Conservation (phyloP, 2,888 invertebrate species). For the Eudasyphora cyanicolor region DNA sequence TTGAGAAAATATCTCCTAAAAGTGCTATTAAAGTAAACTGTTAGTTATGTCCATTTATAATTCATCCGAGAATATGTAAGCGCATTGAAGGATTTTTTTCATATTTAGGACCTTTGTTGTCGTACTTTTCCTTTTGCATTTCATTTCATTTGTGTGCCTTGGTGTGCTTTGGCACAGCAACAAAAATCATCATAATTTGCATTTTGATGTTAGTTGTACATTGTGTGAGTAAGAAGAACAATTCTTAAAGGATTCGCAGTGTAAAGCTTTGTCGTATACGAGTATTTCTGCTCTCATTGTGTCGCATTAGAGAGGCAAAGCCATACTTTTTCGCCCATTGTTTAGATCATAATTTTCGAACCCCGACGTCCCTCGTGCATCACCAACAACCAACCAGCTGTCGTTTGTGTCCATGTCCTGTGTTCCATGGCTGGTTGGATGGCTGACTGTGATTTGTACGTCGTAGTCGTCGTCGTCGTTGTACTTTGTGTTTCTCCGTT, state of each 20-base stretch:
- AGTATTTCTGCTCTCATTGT: constrained; percentile 3
- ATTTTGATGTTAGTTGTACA: constrained; percentile 25
- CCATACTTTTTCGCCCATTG: constrained; percentile 12
- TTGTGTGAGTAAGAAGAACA: constrained; percentile 3
- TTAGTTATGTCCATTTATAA: no score
- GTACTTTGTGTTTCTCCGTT: constrained; percentile 16
- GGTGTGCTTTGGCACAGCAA: background rate
- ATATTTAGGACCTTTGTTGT: background rate
- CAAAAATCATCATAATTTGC: constrained; percentile 6
- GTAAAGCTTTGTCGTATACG: constrained; percentile 2
- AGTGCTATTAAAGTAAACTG: no score
- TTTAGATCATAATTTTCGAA: background rate
- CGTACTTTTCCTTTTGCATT: background rate
- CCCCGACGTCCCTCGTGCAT: background rate
- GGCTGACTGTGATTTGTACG: constrained; percentile 12
- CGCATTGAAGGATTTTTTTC: background rate
- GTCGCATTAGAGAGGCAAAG: constrained; percentile 4
- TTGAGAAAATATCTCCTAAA: no score
- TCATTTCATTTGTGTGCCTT: background rate
- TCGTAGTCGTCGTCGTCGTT: no score
- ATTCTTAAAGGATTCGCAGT: constrained; percentile 2
- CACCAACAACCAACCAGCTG: background rate
- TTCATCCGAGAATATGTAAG: no score
- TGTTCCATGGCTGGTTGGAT: background rate
- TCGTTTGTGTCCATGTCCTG: constrained; percentile 1